Conservation (phyloP, 64 coral and sea anemone species). For the Pocillopora damicornis region DNA sequence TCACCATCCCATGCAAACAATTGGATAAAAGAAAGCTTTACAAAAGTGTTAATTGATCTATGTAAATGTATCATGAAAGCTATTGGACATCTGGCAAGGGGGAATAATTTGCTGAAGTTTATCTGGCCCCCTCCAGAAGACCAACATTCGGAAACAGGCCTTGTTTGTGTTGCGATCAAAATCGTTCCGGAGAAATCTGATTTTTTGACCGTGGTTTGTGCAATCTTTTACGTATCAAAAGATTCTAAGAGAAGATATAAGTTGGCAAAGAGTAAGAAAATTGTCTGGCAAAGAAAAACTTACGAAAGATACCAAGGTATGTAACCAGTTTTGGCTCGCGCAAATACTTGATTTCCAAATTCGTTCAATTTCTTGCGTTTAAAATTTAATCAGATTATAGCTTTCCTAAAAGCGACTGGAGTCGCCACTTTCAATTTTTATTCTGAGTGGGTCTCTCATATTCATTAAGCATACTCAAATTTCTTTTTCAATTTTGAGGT, state of each 20-base stretch:
- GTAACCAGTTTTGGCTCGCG: conserved; percentile 5
- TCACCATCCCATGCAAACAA: conserved; percentile 6
- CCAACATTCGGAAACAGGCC: neutral
- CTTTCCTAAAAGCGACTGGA: neutral
- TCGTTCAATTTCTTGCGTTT: neutral
- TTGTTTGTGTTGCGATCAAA: neutral
- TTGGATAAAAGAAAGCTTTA: conserved; percentile 38
- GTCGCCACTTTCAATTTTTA: neutral
- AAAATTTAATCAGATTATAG: conserved; percentile 1
- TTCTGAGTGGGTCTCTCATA: neutral
- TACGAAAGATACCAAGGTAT: neutral
- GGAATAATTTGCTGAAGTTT: conserved; percentile 9
- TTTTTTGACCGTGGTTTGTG: neutral
- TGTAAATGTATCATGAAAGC: conserved; percentile 21
- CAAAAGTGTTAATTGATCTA: conserved; percentile 47
- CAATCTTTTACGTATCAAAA: neutral
- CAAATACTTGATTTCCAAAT: neutral
- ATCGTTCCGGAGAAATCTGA: neutral
- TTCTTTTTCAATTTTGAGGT: neutral
- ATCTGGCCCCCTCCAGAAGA: neutral
- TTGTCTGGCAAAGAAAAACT: neutral
- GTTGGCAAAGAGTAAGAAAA: neutral
- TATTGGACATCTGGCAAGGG: conserved; percentile 2
- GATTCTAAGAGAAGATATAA: no score
- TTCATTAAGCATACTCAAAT: neutral